A percentile compares a stretch with the other conserved stretches of the same genome.
These are phyloP conservation scores for Daboia siamensis DNA, from an alignment of 2,113 vertebrate species.

Conservation along the genomic window DNA sequence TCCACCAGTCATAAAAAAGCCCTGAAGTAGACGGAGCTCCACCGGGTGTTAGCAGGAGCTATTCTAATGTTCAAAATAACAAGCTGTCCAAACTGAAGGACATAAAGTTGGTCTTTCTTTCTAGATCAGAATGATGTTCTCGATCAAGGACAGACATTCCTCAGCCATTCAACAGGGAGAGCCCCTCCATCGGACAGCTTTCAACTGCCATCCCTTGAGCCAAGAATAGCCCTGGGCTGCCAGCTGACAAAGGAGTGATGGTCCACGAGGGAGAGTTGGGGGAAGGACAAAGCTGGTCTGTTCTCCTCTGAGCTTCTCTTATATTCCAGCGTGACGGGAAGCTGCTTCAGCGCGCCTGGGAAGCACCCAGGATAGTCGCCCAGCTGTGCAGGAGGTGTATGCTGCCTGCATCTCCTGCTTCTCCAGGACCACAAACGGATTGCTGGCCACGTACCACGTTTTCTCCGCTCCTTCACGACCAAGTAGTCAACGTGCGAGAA, in stretches of 20 bases:
- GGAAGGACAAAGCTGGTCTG: not conserved
- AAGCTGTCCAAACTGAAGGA: not conserved
- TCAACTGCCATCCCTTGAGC: not conserved
- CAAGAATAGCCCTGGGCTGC: not conserved
- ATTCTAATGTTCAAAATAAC: not conserved
- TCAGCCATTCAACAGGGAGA: not conserved
- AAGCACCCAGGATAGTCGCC: not conserved
- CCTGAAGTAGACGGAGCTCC: too few relatives aligned
- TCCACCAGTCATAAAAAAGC: too few relatives aligned
- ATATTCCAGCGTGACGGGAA: not conserved
- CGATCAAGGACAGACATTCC: not conserved
- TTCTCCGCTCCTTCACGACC: not conserved
- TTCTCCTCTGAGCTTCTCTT: not conserved
- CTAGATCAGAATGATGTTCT: not conserved
- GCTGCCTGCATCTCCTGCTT: not conserved
- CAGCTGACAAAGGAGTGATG: not conserved
- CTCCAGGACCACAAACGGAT: not conserved
- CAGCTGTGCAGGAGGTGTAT: not conserved
- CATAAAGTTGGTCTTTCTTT: not conserved
- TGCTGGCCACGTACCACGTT: rapidly evolving
- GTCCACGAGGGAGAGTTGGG: not conserved
- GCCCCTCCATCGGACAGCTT: rapidly evolving
- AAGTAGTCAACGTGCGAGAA: not conserved
- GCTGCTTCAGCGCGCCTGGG: not conserved
- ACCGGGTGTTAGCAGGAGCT: not conserved